These are phyloP conservation scores for Holothuria glaberrima DNA, from an alignment of 35 echinoderm and acorn worm genomes.

Conservation along the genomic window DNA sequence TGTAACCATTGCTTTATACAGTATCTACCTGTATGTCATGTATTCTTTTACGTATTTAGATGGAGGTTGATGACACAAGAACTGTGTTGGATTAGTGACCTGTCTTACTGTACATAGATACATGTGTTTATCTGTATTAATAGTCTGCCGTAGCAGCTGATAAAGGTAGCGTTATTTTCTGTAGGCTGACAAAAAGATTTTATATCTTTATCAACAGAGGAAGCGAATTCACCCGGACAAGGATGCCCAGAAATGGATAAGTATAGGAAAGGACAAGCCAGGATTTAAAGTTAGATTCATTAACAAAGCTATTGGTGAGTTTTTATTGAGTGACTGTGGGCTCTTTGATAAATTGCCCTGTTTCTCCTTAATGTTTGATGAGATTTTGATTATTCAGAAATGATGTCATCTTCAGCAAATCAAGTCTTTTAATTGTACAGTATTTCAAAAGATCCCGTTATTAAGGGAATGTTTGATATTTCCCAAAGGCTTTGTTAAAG, in stretches of 20 bases:
- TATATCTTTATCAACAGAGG: background rate
- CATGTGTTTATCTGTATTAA: no score
- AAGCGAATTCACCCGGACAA: background rate
- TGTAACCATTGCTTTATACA: background rate
- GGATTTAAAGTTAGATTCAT: background rate
- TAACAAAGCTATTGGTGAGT: background rate
- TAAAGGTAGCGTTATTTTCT: background rate
- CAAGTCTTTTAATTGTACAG: no score
- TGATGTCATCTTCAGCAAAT: no score
- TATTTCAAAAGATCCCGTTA: no score
- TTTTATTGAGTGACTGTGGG: background rate
- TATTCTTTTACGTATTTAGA: no score
- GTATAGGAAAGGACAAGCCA: background rate
- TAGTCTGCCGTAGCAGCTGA: background rate
- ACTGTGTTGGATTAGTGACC: no score
- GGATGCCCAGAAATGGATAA: background rate
- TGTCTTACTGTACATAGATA: no score
- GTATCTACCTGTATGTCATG: background rate
- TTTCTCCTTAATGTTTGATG: no score
- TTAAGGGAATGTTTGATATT: no score
- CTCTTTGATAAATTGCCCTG: background rate
- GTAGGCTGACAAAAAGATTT: background rate
- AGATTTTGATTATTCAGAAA: no score
- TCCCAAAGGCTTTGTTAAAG: no score
- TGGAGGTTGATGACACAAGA: no score